Evolutionary conservation across 2,888 invertebrate species (phyloP).

Genomic region (Machimus atricapillus): DNA sequence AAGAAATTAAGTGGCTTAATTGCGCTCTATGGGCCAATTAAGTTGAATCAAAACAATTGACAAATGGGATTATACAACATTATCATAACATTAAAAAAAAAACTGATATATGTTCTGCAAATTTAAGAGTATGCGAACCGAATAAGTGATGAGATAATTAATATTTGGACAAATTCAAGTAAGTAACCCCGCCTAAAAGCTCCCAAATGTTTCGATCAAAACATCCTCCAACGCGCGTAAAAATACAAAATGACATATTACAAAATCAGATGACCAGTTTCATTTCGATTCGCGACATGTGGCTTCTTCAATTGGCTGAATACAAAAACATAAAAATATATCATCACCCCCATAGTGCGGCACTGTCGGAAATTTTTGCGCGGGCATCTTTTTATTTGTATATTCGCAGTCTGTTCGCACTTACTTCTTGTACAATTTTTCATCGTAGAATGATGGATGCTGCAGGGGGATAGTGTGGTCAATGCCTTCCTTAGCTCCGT

Average conservation of each 20-base stretch:
- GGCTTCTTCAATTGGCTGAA: background rate
- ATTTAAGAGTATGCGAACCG: background rate
- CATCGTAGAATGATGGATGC: constrained; percentile 70
- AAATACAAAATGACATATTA: background rate
- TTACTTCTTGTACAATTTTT: constrained; percentile 68
- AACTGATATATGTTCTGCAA: background rate
- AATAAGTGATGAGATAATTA: background rate
- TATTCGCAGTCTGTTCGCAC: background rate
- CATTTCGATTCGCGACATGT: background rate
- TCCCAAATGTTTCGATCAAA: background rate
- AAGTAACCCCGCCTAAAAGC: background rate
- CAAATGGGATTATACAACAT: background rate
- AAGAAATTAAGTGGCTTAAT: background rate
- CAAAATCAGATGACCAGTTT: background rate
- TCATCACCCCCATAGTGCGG: background rate
- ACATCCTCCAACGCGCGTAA: background rate
- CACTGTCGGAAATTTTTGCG: background rate
- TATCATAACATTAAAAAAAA: background rate
- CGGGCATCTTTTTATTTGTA: background rate
- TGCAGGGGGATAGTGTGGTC: constrained; percentile 12
- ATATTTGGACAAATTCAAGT: background rate
- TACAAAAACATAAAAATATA: background rate
- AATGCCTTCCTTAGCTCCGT: constrained; percentile 55
- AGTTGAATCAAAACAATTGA: background rate
- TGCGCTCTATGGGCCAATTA: background rate